A percentile compares a stretch with the other conserved stretches of the same genome.
Evolutionary conservation across 2,797 vertebrate genomes (phyloP).

Genomic region (Taenioides sp.): DNA sequence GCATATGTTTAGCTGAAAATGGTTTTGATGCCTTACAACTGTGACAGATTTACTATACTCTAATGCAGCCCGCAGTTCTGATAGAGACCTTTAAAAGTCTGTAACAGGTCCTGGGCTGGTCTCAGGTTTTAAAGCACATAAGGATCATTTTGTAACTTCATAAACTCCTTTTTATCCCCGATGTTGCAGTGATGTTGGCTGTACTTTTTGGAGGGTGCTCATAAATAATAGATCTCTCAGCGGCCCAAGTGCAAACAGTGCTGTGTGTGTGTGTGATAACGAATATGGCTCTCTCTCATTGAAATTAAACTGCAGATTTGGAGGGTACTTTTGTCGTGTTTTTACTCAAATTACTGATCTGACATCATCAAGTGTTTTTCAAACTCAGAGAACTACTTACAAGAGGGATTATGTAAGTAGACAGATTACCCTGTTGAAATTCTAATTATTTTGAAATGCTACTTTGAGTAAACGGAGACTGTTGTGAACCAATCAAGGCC

Average conservation of each 20-base stretch:
- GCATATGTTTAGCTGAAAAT: no score
- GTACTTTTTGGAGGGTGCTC: constrained; percentile 36
- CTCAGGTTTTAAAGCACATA: constrained; percentile 47
- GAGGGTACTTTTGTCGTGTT: background rate
- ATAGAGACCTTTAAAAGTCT: constrained; percentile 7
- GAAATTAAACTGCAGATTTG: constrained; percentile 12
- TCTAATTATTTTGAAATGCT: background rate
- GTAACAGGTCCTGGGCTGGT: constrained; percentile 22
- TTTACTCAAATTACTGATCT: constrained; percentile 6
- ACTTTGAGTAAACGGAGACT: background rate
- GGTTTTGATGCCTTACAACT: no score
- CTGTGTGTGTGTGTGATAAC: constrained; percentile 19
- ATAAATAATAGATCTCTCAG: constrained; percentile 52
- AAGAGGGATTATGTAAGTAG: constrained; percentile 1
- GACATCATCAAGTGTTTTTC: constrained; percentile 2
- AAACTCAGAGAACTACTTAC: background rate
- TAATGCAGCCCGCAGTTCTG: background rate
- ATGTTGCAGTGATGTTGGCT: background rate
- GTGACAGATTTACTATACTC: no score
- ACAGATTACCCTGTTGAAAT: background rate
- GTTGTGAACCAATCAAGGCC: background rate
- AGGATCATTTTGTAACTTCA: constrained; percentile 47
- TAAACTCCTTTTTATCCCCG: constrained; percentile 49
- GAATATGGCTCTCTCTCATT: constrained; percentile 22
- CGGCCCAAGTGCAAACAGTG: constrained; percentile 51